phyloP scores from a whole-genome alignment of 2,113 vertebrate species.

The Plecotus auritus region DNA sequence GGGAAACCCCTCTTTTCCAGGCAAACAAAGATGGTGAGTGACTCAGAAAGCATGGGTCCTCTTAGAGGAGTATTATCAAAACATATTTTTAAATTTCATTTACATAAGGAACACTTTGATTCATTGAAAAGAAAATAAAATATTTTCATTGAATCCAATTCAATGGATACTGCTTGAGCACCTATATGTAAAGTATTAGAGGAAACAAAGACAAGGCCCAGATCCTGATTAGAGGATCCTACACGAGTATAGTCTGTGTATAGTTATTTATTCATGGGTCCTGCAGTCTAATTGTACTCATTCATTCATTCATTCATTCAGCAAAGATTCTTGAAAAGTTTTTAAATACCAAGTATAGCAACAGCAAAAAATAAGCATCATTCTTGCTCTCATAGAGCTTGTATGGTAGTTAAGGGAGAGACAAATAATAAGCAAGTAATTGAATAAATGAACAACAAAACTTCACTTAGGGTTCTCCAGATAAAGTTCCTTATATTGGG shows the following conservation, averaged over 20 bases:
- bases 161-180: not conserved
- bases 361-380: not conserved
- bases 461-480: not conserved
- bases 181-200: not conserved
- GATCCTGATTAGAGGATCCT: not conserved
- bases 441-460: not conserved
- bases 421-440: not conserved
- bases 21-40: not conserved
- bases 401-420: not conserved
- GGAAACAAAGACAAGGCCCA: not conserved
- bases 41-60: not conserved
- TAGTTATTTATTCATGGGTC: not conserved
- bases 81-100: not conserved
- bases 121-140: not conserved
- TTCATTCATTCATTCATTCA: not conserved
- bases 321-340: not conserved
- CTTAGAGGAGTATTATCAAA: not conserved
- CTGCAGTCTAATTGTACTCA: not conserved
- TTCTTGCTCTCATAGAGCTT: not conserved
- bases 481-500: not conserved
- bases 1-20: not conserved
- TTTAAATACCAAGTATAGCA: not conserved
- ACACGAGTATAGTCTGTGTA: not conserved
- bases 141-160: not conserved
- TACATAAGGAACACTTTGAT: not conserved